phyloP scores from a whole-genome alignment of 2,113 vertebrate species.

The Recurvirostra avosetta region DNA sequence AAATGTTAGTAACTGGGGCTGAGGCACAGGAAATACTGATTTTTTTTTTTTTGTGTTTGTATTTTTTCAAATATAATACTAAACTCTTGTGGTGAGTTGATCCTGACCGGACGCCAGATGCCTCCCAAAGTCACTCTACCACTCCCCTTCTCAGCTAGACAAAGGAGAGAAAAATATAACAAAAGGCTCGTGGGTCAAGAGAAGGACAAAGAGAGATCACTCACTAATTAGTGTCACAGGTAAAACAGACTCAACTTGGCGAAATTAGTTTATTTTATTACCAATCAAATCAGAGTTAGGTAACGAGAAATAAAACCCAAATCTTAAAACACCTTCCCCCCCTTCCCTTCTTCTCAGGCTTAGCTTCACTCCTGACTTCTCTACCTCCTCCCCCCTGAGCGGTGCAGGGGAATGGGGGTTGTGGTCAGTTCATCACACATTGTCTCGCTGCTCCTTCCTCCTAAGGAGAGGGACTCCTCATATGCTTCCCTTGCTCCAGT shows the following conservation, averaged over 20 bases:
- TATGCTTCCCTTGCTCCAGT: not conserved
- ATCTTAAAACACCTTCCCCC: not conserved
- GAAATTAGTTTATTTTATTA: not conserved
- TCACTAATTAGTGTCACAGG: not conserved
- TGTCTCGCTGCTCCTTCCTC: not conserved
- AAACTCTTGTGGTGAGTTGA: not conserved
- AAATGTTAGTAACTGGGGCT: rapidly evolving
- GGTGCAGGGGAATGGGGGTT: not conserved
- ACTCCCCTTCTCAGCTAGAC: not conserved
- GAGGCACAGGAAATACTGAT: not conserved
- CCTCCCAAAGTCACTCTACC: not conserved
- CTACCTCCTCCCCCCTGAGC: not conserved
- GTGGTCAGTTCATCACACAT: not conserved
- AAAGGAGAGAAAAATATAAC: rapidly evolving
- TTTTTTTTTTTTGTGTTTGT: not conserved
- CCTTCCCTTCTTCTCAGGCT: not conserved
- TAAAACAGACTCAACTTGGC: not conserved
- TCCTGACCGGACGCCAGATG: not conserved
- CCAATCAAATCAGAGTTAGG: not conserved
- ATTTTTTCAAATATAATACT: not conserved
- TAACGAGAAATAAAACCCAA: not conserved
- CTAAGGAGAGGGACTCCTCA: not conserved
- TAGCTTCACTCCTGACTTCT: not conserved
- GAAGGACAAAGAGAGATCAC: not conserved
- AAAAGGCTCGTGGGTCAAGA: not conserved